Base-by-base conservation (phyloP, 1,140 invertebrate species). In the Neodiprion virginianus region DNA sequence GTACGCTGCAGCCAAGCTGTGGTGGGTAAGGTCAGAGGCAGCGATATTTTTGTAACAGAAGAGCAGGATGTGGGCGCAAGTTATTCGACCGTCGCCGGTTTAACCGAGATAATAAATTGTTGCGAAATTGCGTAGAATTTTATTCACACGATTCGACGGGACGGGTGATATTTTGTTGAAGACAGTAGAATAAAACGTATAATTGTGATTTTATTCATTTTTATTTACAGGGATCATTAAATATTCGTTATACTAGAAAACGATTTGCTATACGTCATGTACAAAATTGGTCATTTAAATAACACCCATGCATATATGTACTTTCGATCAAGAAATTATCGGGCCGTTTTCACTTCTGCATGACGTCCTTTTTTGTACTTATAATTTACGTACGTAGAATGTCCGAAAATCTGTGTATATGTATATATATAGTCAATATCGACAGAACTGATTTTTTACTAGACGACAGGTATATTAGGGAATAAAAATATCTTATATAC, bases 31-130 rank as follows among this genome's bases (percentile, higher is more conserved):
- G 79, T 83, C 80, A 81, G 77, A 76, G 77, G 68, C 71, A 71
- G 78, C 78, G 82, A 84, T 83, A 84, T 75, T 84, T 82, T 84
- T 81, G 76, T 83, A 83, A 75, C 78, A 81, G 81, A 77, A 49
- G 67, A 80, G 50, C 77, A 84, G 77, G 71, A 84, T 17, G 11
- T 67, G 67, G 21, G 10, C 14, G 76, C 78, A 74, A 79, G 72
- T 65, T 78, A 47, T 47, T 14, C 49, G 21, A 61, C 11, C 67
- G n/a, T 74, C 65, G 11, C 47, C 50, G 53, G 61, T 40, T 69
- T 71, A n/a, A 40, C 61, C 23, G 14, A 23, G 53, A 61, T 61
- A 61, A 8, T 40, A 40, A 40, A 40, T 40, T 40, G 28, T 40
- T 40, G 28, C 28, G 28, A 40, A 40, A 40, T 40, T 40, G 28